Evolutionary conservation across 2,113 vertebrate species (phyloP).

Genomic region (Alexandromys fortis): DNA sequence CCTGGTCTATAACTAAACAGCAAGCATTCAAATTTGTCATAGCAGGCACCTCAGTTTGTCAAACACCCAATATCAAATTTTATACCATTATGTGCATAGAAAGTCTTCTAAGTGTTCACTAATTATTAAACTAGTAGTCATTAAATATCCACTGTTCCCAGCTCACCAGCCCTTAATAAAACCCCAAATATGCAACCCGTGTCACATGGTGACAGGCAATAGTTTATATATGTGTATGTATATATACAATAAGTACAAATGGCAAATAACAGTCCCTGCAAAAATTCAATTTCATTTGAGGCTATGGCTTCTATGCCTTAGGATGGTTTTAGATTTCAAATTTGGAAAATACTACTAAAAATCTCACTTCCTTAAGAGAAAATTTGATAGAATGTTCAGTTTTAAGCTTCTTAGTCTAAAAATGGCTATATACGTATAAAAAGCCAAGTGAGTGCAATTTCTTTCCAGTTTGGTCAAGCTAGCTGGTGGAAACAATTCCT

Average conservation of each 20-base stretch:
- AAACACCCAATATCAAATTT: slow-evolving; percentile 80
- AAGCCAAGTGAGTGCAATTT: slow-evolving; percentile 82
- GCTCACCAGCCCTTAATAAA: slow-evolving; percentile 83
- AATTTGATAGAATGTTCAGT: slow-evolving; percentile 80
- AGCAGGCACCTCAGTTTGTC: slow-evolving; percentile 74
- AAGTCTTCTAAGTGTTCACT: slow-evolving; percentile 82
- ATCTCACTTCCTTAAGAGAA: slow-evolving; percentile 78
- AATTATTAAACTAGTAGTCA: slow-evolving; percentile 79
- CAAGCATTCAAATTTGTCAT: slow-evolving; percentile 71
- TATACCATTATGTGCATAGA: slow-evolving; percentile 83
- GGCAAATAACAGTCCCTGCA: slow-evolving; percentile 88
- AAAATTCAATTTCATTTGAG: slow-evolving; percentile 87
- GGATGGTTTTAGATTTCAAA: slow-evolving; percentile 81
- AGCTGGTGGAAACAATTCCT: slow-evolving; percentile 71
- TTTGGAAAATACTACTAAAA: slow-evolving; percentile 83
- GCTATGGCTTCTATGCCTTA: slow-evolving; percentile 88
- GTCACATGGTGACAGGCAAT: slow-evolving; percentile 84
- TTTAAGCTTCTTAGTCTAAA: slow-evolving; percentile 78
- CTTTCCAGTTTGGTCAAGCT: slow-evolving; percentile 72
- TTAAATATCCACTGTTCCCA: slow-evolving; percentile 82
- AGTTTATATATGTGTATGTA: not conserved
- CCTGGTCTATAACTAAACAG: slow-evolving; percentile 72
- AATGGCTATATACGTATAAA: slow-evolving; percentile 78
- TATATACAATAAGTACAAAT: slow-evolving; percentile 83
- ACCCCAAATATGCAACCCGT: slow-evolving; percentile 78